Evolutionary conservation across 2,888 invertebrate species (phyloP), one percentile per base, ranked within the genome.

Genomic region (Lasioglossum calceatum): DNA sequence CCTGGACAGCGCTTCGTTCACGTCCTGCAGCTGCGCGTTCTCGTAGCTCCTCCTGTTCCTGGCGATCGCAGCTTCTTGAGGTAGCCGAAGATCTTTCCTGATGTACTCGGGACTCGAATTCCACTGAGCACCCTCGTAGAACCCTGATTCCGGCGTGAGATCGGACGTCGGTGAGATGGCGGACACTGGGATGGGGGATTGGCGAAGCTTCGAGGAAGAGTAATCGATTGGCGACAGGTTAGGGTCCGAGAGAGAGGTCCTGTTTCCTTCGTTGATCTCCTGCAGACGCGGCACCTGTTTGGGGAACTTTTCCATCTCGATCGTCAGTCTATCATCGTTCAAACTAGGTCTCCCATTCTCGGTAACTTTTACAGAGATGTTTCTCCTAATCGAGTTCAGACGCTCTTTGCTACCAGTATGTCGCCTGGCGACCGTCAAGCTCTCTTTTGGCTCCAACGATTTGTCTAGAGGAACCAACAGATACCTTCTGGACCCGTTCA

Each of bases 341-440:
- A 50, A 79, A 74, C 73, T 81, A 61, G 80, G 10, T 47, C 81
- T 83, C 16, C 58, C 70, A 50, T 19, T 47, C 72, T 74, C 2
- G 84, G 23, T 32, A 96, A 96, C 27, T 94, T 96, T 96, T 83
- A 95, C 96, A 44, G 95, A 96, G 67, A 95, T 95, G 27, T 95
- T 95, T 1, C 96, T 96, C 14, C 96, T 96, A 64, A 95, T 96
- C 82, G 96, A 95, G 90, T 96, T 96, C 90, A 96, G 82, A 36
- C 90, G 87, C 81, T 94, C 93, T 5, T 80, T 90, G 76, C 93
- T 93, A 0, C 91, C 93, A 0, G 92, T 92, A 75, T 93, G 92
- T 39, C 92, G 82, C 80, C 92, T 83, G 1, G 89, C 54, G 0
- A 81, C 82, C 10, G 86, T 79, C 32, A 91, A 77, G 84, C 88